Percentiles rank a stretch among this genome's conserved stretches.
Evolutionary conservation across 2,797 vertebrate species (phyloP).

Genomic region (Atherinosoma microstoma): DNA sequence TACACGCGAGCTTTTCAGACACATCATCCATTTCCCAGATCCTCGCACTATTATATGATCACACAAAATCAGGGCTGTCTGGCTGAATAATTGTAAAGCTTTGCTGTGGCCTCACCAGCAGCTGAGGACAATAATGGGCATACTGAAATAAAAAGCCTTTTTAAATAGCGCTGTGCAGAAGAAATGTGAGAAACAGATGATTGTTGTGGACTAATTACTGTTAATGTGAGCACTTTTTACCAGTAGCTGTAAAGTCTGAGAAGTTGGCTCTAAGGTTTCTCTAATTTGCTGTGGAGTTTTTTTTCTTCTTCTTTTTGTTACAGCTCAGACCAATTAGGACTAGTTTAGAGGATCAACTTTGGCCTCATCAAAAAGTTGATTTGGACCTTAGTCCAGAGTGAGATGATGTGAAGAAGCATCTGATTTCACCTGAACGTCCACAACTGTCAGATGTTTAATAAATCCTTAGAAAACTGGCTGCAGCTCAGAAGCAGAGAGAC

Average conservation of each 20-base stretch:
- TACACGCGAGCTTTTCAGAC: conserved; percentile 51
- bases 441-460: background rate
- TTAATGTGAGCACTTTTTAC: background rate
- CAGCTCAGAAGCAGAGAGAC: background rate
- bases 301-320: background rate
- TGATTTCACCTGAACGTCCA: background rate
- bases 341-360: background rate
- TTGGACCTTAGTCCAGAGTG: background rate
- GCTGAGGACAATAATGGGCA: conserved; percentile 12
- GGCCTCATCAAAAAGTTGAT: background rate
- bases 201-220: background rate
- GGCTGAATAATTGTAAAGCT: conserved; percentile 25
- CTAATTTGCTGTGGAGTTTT: background rate
- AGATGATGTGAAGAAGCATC: background rate
- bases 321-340: background rate
- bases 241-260: background rate
- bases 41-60: conserved; percentile 45
- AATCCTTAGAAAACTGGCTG: background rate
- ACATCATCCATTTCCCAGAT: conserved; percentile 38
- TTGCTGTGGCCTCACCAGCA: conserved; percentile 1
- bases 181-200: conserved; percentile 5
- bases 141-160: background rate
- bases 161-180: background rate
- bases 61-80: conserved; percentile 32
- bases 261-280: background rate